Percentiles rank a stretch among this genome's conserved stretches.
Evolutionary conservation across 2,797 vertebrate genomes (phyloP).

Genomic region (Yasuhikotakia modesta): DNA sequence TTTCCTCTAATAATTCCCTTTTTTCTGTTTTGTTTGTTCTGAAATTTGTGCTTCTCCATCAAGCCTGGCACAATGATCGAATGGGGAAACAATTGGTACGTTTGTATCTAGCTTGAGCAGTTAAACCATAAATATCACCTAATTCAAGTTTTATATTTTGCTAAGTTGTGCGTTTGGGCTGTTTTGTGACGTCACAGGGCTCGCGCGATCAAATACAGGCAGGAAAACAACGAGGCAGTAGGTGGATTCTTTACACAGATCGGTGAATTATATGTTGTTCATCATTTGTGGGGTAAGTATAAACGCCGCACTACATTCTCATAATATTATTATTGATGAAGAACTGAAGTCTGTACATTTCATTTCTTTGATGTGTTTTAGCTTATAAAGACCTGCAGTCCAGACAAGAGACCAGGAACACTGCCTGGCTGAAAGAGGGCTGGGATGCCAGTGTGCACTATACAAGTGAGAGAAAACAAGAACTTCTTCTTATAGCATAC

Average conservation of each 20-base stretch:
- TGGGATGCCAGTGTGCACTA: slow-evolving; percentile 92
- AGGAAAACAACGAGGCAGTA: slow-evolving; percentile 91
- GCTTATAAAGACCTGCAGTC: slow-evolving; percentile 91
- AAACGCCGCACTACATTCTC: neutral
- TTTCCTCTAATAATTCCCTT: slow-evolving; percentile 5
- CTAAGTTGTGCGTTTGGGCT: neutral
- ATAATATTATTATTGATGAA: neutral
- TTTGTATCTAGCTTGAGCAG: neutral
- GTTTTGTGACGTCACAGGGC: slow-evolving; percentile 77
- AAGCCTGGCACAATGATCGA: slow-evolving; percentile 98
- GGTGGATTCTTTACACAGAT: slow-evolving; percentile 97
- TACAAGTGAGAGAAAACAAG: slow-evolving; percentile 78
- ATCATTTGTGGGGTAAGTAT: slow-evolving; percentile 93
- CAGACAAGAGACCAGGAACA: slow-evolving; percentile 88
- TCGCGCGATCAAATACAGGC: slow-evolving; percentile 89
- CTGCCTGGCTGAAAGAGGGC: slow-evolving; percentile 91
- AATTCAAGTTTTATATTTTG: too few relatives aligned
- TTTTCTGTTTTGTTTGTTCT: neutral
- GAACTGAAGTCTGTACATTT: neutral
- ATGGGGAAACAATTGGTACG: slow-evolving; percentile 98
- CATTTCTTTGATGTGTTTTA: slow-evolving; percentile 56
- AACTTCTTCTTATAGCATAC: too few relatives aligned
- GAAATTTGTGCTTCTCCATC: slow-evolving; percentile 59
- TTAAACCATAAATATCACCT: neutral
- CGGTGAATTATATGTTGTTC: slow-evolving; percentile 91